These are phyloP conservation scores for Capromys pilorides DNA, from an alignment of 2,797 vertebrate species.

Conservation along the genomic window DNA sequence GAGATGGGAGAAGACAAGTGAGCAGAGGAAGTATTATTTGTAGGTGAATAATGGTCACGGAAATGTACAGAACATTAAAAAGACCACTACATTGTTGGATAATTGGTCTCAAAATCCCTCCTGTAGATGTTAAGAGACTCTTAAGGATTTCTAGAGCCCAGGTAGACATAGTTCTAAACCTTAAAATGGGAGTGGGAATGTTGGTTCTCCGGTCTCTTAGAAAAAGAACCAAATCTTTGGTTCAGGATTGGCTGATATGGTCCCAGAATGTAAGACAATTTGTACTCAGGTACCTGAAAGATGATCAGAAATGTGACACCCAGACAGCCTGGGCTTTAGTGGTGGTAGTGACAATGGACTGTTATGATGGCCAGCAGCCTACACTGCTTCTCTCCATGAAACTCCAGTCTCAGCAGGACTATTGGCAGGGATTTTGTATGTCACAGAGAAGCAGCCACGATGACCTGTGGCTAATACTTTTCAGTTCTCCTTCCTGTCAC, in stretches of 20 bases:
- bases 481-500: background rate
- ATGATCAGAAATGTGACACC: background rate
- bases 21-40: background rate
- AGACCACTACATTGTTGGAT: background rate
- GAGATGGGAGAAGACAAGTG: background rate
- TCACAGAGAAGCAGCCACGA: background rate
- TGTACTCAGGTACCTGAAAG: background rate
- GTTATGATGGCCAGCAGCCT: too few relatives aligned
- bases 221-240: background rate
- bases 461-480: background rate
- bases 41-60: background rate
- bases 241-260: background rate
- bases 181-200: background rate
- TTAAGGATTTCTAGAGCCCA: background rate
- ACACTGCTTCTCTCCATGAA: background rate
- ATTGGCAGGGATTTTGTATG: background rate
- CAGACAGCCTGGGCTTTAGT: background rate
- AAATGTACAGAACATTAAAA: background rate
- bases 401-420: background rate
- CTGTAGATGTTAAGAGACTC: background rate
- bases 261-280: background rate
- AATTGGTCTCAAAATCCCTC: background rate
- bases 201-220: background rate
- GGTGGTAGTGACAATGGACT: background rate
- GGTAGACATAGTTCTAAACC: background rate